Conservation (phyloP, 2,113 vertebrate species). For the Forbesichthys papilliferus region DNA sequence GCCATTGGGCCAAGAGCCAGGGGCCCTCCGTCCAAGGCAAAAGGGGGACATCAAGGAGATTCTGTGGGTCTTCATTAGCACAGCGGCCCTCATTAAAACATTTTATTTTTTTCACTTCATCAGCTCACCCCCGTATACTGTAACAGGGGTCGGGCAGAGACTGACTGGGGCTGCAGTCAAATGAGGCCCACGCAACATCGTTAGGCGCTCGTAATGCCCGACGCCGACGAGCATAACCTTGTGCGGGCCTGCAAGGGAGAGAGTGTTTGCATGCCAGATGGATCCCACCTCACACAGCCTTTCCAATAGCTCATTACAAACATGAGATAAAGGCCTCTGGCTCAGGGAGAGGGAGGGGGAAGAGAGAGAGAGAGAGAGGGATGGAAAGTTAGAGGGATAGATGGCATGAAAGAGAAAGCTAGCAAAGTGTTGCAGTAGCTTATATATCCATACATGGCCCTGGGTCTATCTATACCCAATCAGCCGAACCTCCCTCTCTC, state of each 20-base stretch:
- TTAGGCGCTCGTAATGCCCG: slow-evolving; percentile 67
- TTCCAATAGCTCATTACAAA: slow-evolving; percentile 45
- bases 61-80: slow-evolving; percentile 65
- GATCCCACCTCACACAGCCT: slow-evolving; percentile 61
- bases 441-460: slow-evolving; percentile 10
- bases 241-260: slow-evolving; percentile 65
- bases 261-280: slow-evolving; percentile 59
- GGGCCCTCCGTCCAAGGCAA: slow-evolving; percentile 57
- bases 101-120: slow-evolving; percentile 25
- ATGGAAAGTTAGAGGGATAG: background rate
- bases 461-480: slow-evolving; percentile 20
- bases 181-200: slow-evolving; percentile 77
- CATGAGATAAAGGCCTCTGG: slow-evolving; percentile 42
- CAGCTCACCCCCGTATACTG: slow-evolving; percentile 42
- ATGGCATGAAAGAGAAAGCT: slow-evolving; percentile 44
- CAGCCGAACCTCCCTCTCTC: slow-evolving; percentile 17
- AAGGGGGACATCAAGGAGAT: slow-evolving; percentile 65
- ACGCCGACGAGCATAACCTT: slow-evolving; percentile 68
- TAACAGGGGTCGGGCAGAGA: slow-evolving; percentile 35
- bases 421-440: slow-evolving; percentile 22
- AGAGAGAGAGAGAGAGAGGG: slow-evolving; percentile 44
- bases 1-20: slow-evolving; percentile 30
- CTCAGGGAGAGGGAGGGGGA: slow-evolving; percentile 8
- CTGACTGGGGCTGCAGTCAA: slow-evolving; percentile 62
- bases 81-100: slow-evolving; percentile 57